Evolutionary conservation across 2,797 vertebrate species (phyloP).

Genomic region (Coregonus sp.): DNA sequence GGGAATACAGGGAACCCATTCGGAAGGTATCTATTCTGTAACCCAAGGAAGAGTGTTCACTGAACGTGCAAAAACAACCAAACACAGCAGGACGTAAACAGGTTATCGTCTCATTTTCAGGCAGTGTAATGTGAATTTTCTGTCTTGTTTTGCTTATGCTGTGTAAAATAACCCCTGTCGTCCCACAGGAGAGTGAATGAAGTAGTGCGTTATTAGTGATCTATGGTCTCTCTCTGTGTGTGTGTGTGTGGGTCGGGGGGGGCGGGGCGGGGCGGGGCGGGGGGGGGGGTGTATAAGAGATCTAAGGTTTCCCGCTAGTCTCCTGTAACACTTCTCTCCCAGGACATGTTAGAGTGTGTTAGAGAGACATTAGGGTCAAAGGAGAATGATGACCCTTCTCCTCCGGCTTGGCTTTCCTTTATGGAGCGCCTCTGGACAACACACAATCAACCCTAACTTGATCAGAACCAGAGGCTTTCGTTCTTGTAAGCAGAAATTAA

Average conservation of each 20-base stretch:
- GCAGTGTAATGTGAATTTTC: slow-evolving; percentile 63
- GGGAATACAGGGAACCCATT: slow-evolving; percentile 34
- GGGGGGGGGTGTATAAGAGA: slow-evolving; percentile 40
- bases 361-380: slow-evolving; percentile 74
- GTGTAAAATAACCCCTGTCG: slow-evolving; percentile 82
- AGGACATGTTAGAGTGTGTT: slow-evolving; percentile 70
- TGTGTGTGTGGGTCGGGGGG: too few relatives aligned
- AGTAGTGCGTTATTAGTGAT: slow-evolving; percentile 67
- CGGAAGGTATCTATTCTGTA: not conserved
- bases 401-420: slow-evolving; percentile 73
- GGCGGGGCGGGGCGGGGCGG: too few relatives aligned
- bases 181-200: slow-evolving; percentile 65
- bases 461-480: slow-evolving; percentile 76
- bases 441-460: slow-evolving; percentile 78
- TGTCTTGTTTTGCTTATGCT: slow-evolving; percentile 79
- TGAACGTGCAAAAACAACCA: slow-evolving; percentile 62
- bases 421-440: slow-evolving; percentile 74
- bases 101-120: slow-evolving; percentile 63
- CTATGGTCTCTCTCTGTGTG: slow-evolving; percentile 68
- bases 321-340: slow-evolving; percentile 63
- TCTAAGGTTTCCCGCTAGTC: slow-evolving; percentile 77
- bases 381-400: slow-evolving; percentile 66
- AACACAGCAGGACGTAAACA: slow-evolving; percentile 68
- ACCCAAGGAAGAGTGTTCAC: slow-evolving; percentile 33
- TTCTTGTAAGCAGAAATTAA: slow-evolving; percentile 87